Evolutionary conservation across 2,888 invertebrate species (phyloP), one percentile per base, ranked within the genome.

Genomic region (Drosophila paranaensis): DNA sequence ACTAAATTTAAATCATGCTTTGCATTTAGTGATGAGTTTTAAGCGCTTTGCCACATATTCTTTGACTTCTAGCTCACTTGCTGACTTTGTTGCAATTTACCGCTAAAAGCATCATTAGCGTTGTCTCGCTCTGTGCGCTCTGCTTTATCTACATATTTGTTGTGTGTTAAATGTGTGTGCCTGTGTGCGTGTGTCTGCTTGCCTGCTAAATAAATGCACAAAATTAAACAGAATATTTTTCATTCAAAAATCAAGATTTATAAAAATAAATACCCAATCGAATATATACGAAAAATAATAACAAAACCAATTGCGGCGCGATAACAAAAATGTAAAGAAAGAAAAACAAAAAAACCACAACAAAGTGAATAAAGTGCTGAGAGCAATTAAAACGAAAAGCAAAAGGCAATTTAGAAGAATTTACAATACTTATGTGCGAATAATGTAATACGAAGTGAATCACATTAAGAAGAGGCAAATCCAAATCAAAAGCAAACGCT

Each of bases 351-450:
- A 51, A 65, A 71, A 65, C 63, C 63, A 65, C 60, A 64, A 61
- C 48, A 73, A 70, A 66, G 82, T 82, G 83, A 76, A 78, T 74
- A 71, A 82, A 82, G 83, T 75, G 81, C 74, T 69, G 77, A 33
- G 20, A 81, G 72, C 63, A 82, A 69, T 74, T 57, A 68, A 69
- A 68, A 71, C 51, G 57, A 60, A 82, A 75, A 67, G 37, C 20
- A 43, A 53, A 58, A 54, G 53, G 48, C 57, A 79, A 81, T 79
- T 79, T 84, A 58, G 53, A 73, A 74, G 70, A 78, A 67, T 73
- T 39, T 65, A 64, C 42, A 66, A 71, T 60, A 81, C 64, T 48
- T 48, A 11, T 70, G 76, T 77, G 74, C 81, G 71, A 77, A 75
- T 73, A 77, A 75, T 73, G 83, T 71, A 87, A 74, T 64, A 66